Percentiles rank a stretch among this genome's conserved stretches.
These are phyloP conservation scores for Archaeoteleia sp. DNA, from an alignment of 2,888 invertebrate genomes.

Conservation along the genomic window DNA sequence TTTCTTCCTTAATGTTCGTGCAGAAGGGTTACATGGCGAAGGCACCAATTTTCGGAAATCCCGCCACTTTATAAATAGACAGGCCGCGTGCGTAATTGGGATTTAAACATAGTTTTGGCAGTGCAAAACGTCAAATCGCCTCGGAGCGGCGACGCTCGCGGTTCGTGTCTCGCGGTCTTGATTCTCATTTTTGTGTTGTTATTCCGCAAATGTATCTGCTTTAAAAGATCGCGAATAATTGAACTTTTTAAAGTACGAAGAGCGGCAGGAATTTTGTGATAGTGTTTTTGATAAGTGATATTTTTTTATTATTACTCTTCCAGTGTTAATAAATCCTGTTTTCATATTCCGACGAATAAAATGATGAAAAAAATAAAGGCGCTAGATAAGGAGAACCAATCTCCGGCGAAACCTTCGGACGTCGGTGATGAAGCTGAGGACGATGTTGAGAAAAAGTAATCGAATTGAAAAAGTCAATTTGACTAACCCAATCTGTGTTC, in stretches of 20 bases:
- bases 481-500: too few relatives aligned
- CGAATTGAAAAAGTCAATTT: too few relatives aligned
- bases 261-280: too few relatives aligned
- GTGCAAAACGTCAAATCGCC: slow-evolving; percentile 72
- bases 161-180: slow-evolving; percentile 57
- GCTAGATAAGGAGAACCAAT: slow-evolving; percentile 61
- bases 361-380: slow-evolving; percentile 54
- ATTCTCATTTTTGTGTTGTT: too few relatives aligned
- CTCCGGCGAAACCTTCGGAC: slow-evolving; percentile 53
- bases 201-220: too few relatives aligned
- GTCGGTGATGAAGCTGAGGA: slow-evolving; percentile 50
- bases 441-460: slow-evolving; percentile 59
- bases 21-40: slow-evolving; percentile 26
- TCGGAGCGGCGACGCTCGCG: slow-evolving; percentile 68
- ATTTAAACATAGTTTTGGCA: slow-evolving; percentile 75
- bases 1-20: slow-evolving; percentile 23
- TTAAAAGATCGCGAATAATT: not conserved
- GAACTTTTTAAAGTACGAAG: too few relatives aligned
- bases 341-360: slow-evolving; percentile 8
- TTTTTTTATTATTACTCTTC: slow-evolving; percentile 2
- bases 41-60: slow-evolving; percentile 62
- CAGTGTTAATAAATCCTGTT: slow-evolving; percentile 28
- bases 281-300: not conserved
- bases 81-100: slow-evolving; percentile 68
- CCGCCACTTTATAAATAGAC: slow-evolving; percentile 68